phyloP scores from a whole-genome alignment of 1,140 invertebrate genomes.

The Dryas iulia region DNA sequence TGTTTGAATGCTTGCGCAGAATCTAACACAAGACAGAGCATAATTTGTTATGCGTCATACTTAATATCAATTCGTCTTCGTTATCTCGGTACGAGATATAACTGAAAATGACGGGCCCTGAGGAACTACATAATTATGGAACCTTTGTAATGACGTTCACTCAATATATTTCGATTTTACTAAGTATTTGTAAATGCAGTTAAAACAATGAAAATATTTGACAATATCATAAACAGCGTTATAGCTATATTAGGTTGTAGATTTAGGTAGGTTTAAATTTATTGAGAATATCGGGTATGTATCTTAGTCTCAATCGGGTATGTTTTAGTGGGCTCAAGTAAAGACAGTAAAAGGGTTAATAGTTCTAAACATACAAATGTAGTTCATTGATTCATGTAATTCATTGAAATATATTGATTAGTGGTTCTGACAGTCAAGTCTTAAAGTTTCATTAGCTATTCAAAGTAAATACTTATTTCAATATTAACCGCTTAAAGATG shows the following conservation, averaged over 20 bases:
- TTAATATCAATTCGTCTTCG: slow-evolving; percentile 51
- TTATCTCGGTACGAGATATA: slow-evolving; percentile 44
- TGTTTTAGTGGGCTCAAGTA: not conserved
- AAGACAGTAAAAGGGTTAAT: not conserved
- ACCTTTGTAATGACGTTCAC: not conserved
- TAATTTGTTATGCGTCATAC: slow-evolving; percentile 53
- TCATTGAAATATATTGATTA: not conserved
- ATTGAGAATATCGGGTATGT: not conserved
- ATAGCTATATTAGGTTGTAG: not conserved
- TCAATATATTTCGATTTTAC: not conserved
- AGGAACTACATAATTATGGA: slow-evolving; percentile 20
- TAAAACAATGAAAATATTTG: too few species aligned
- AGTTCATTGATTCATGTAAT: not conserved
- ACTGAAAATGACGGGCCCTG: slow-evolving; percentile 33
- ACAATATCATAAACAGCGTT: too few species aligned
- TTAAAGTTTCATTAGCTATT: not conserved
- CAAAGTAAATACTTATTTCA: too few species aligned
- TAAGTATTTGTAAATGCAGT: too few species aligned
- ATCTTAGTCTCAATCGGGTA: not conserved
- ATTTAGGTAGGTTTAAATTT: not conserved
- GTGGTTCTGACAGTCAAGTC: not conserved
- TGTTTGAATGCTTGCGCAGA: slow-evolving; percentile 15
- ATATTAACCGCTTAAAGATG: too few species aligned
- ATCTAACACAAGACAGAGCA: slow-evolving; percentile 30
- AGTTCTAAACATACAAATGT: not conserved